Percentiles rank a stretch among this genome's conserved stretches.
Evolutionary conservation across 2,113 vertebrate species (phyloP).

Genomic region (Lophura nycthemera): DNA sequence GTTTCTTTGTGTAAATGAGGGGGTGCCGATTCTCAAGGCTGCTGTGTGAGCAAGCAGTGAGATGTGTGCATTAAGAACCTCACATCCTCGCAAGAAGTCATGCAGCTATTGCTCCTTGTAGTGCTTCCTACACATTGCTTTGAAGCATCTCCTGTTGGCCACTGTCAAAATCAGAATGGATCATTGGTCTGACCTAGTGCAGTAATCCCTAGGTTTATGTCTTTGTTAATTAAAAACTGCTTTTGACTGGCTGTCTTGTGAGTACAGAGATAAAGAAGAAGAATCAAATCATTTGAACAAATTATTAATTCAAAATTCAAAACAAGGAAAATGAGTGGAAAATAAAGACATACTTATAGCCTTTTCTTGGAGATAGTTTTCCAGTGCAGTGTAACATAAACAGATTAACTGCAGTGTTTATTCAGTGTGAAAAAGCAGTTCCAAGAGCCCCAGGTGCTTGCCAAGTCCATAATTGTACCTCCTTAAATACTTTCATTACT

Average conservation of each 20-base stretch:
- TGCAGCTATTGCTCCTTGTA: not conserved
- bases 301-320: constrained; percentile 63
- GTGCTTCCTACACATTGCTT: not conserved
- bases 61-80: not conserved
- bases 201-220: not conserved
- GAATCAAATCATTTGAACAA: constrained; percentile 56
- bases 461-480: constrained; percentile 87
- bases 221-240: constrained; percentile 36
- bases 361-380: constrained; percentile 81
- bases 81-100: not conserved
- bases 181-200: not conserved
- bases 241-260: constrained; percentile 36
- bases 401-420: constrained; percentile 84
- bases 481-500: constrained; percentile 87
- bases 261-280: constrained; percentile 2
- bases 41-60: not conserved
- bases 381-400: constrained; percentile 75
- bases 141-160: constrained; percentile 1
- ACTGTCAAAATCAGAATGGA: constrained; percentile 3
- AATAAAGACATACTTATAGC: constrained; percentile 64
- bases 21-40: not conserved
- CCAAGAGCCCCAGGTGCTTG: constrained; percentile 84
- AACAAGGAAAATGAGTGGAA: constrained; percentile 53
- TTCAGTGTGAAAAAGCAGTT: constrained; percentile 85
- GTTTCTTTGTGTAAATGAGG: not conserved